phyloP scores from a whole-genome alignment of 2,888 invertebrate genomes.

The Eupelmus urozonus region DNA sequence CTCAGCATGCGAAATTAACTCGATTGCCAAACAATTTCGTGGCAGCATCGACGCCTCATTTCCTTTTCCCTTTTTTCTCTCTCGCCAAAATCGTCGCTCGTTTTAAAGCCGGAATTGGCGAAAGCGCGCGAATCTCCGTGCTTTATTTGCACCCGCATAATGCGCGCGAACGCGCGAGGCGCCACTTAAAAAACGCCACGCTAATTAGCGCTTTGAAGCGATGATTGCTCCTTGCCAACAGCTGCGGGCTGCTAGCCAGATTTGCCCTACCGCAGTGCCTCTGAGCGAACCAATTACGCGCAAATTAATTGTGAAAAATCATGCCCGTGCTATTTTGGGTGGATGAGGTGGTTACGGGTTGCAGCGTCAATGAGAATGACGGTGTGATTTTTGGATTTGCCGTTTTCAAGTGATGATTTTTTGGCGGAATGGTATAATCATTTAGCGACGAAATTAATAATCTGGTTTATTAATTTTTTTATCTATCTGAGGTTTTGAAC shows the following conservation, averaged over 20 bases:
- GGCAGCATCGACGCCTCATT: conserved; percentile 28
- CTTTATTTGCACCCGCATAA: conserved; percentile 58
- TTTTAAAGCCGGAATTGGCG: conserved; percentile 28
- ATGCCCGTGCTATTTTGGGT: conserved; percentile 18
- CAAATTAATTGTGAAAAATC: conserved; percentile 46
- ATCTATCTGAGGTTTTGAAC: too few relatives aligned
- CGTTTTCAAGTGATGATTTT: too few relatives aligned
- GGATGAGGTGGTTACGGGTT: too few relatives aligned
- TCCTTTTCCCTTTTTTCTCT: conserved; percentile 37
- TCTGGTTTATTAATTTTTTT: too few relatives aligned
- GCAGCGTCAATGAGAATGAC: too few relatives aligned
- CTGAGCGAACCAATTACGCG: conserved; percentile 46
- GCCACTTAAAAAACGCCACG: conserved; percentile 67
- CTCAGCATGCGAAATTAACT: conserved; percentile 22
- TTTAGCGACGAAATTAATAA: too few relatives aligned
- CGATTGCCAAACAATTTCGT: conserved; percentile 29
- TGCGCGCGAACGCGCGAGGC: conserved; percentile 13
- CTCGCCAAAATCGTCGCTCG: conserved; percentile 9
- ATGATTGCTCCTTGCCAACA: conserved; percentile 60
- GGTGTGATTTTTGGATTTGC: too few relatives aligned
- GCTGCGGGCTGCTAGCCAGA: conserved; percentile 33
- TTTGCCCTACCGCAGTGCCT: background rate
- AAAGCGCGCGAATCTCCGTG: conserved; percentile 46
- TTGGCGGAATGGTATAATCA: too few relatives aligned
- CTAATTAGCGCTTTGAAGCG: conserved; percentile 70